Percentiles rank a stretch among this genome's conserved stretches.
phyloP scores from a whole-genome alignment of 2,113 vertebrate genomes.

The Marcusenius ussheri region DNA sequence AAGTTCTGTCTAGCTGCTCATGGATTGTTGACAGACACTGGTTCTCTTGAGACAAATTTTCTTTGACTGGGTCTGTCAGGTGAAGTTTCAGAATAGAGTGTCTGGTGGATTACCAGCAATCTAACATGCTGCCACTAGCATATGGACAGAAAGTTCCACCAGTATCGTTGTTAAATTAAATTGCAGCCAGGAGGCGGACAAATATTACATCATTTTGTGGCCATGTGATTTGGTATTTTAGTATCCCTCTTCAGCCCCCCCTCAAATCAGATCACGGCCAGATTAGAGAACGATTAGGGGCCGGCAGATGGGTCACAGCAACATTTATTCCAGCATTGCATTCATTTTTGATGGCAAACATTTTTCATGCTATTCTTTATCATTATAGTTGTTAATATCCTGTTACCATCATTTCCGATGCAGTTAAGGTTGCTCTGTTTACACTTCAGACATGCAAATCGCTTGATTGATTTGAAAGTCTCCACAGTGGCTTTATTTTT shows the following conservation, averaged over 20 bases:
- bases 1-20: background rate
- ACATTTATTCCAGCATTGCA: slow-evolving; percentile 38
- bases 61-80: background rate
- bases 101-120: background rate
- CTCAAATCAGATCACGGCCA: slow-evolving; percentile 48
- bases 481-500: background rate
- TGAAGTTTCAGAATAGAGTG: background rate
- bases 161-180: background rate
- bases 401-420: background rate
- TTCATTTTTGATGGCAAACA: slow-evolving; percentile 33
- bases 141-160: background rate
- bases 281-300: slow-evolving; percentile 60
- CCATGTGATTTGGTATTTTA: slow-evolving; percentile 9
- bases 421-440: background rate
- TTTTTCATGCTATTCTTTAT: slow-evolving; percentile 18
- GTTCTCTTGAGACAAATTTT: background rate
- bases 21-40: background rate
- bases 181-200: background rate
- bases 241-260: slow-evolving; percentile 16
- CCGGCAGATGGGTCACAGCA: slow-evolving; percentile 54
- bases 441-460: background rate
- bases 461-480: background rate
- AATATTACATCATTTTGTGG: background rate
- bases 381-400: background rate
- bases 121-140: background rate